Conservation (phyloP, 92 coral and sea anemone genomes). For the Porites evermanni region DNA sequence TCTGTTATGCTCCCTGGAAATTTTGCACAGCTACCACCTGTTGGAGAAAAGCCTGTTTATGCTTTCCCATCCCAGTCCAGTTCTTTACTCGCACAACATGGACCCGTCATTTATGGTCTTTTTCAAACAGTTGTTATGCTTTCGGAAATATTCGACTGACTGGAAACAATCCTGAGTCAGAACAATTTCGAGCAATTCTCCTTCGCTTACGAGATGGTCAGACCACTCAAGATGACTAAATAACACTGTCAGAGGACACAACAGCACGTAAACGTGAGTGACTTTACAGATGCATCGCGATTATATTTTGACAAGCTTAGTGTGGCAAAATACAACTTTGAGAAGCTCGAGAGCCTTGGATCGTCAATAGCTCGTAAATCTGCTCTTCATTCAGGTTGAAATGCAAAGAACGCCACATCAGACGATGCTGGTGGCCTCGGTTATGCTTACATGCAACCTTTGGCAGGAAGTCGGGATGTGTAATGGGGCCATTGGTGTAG, state of each 20-base stretch:
- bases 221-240: neutral
- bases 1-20: neutral
- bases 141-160: neutral
- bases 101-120: neutral
- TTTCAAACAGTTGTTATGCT: neutral
- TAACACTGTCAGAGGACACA: too few species aligned
- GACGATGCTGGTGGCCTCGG: too few species aligned
- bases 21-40: neutral
- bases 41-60: too few species aligned
- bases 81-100: too few species aligned
- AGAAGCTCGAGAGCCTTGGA: neutral
- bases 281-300: too few species aligned
- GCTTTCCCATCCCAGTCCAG: too few species aligned
- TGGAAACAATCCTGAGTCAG: too few species aligned
- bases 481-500: neutral
- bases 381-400: neutral
- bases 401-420: neutral
- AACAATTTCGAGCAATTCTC: too few species aligned
- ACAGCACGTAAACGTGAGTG: too few species aligned
- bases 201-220: neutral
- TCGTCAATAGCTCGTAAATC: neutral
- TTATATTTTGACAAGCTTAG: too few species aligned
- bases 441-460: neutral
- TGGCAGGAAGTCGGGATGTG: neutral
- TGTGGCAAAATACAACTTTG: too few species aligned